Conservation (phyloP, 2,888 invertebrate genomes). For the Tetramorium bicarinatum region DNA sequence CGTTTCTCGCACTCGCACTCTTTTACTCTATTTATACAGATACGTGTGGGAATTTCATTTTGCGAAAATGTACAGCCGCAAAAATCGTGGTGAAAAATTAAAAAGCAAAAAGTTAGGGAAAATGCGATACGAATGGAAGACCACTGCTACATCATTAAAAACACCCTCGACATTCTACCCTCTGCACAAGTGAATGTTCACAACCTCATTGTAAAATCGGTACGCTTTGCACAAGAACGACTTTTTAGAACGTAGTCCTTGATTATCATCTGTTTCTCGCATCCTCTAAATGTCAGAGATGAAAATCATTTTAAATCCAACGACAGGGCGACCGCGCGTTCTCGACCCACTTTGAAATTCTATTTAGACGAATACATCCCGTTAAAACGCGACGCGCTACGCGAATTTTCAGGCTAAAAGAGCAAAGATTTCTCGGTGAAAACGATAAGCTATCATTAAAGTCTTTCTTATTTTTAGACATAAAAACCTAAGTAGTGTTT, state of each 20-base stretch:
- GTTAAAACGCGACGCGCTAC: conserved; percentile 37
- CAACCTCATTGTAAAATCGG: conserved; percentile 51
- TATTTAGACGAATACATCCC: conserved; percentile 47
- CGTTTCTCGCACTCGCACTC: not conserved
- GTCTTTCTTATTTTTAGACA: not conserved
- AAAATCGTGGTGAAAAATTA: conserved; percentile 47
- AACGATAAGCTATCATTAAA: not conserved
- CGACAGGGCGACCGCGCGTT: conserved; percentile 12
- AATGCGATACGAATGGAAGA: conserved; percentile 32
- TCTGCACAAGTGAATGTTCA: conserved; percentile 51
- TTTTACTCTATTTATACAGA: conserved; percentile 13
- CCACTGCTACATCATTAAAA: conserved; percentile 66
- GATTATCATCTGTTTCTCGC: conserved; percentile 53
- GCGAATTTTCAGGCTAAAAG: conserved; percentile 20
- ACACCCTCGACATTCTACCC: conserved; percentile 58
- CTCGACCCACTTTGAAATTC: conserved; percentile 57
- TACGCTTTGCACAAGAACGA: conserved; percentile 52
- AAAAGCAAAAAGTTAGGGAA: conserved; percentile 41
- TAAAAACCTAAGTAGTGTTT: not conserved
- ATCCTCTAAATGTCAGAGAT: conserved; percentile 51
- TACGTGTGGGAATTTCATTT: conserved; percentile 6
- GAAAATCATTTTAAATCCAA: conserved; percentile 51
- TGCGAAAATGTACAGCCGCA: conserved; percentile 13
- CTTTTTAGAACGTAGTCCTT: conserved; percentile 57
- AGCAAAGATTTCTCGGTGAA: not conserved